Base-by-base conservation (phyloP, 37 sponge, comb jelly and placozoan genomes). In the Cladorhizidae sp. region DNA sequence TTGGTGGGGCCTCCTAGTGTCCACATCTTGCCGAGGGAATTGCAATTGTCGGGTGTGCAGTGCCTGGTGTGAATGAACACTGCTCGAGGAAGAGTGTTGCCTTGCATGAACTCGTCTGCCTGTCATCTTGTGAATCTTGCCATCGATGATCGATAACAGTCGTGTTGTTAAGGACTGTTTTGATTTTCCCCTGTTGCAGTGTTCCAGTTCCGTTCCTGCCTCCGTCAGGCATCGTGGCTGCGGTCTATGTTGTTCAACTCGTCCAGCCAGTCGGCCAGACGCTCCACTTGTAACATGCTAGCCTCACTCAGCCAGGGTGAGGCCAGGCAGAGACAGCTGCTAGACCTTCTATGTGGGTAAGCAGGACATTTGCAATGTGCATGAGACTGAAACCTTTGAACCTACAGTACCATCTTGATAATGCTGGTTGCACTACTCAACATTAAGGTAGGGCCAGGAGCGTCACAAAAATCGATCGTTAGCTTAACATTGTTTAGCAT, bases 281-380 rank as follows among this genome's bases (percentile, higher is more conserved):
- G 33, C 0, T 71, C 87, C 20, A 87, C 92, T 5, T 88, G 86
- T 54, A 75, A 45, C 38, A 81, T 94, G 77, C 31, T 96, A 33
- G 70, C 62, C 45, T 79, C 81, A 18, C 85, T 96, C 38, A 84
- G 86, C 33, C 58, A 82, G 65, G 92, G 92, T 15, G 84, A 86
- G 58, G 61, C 79, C 6, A 68, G 92, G 25, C 86, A 85, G 62
- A 68, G 82, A 32, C 85, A 86, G 71, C 75, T 91, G 0, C 80
- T 96, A 31, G 94, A 96, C 72, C 80, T 96, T 23, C 89, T 96
- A 40, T 80, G 81, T 80, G 82, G 91, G 91, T 91, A 45, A 64
- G 76, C 31, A 58, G 3, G 59, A 6, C n/a, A n/a, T n/a, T n/a
- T n/a, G n/a, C n/a, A n/a, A n/a, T n/a, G n/a, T n/a, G n/a, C n/a